phyloP scores from a whole-genome alignment of 1,140 invertebrate genomes.

The Chrysoperla carnea region DNA sequence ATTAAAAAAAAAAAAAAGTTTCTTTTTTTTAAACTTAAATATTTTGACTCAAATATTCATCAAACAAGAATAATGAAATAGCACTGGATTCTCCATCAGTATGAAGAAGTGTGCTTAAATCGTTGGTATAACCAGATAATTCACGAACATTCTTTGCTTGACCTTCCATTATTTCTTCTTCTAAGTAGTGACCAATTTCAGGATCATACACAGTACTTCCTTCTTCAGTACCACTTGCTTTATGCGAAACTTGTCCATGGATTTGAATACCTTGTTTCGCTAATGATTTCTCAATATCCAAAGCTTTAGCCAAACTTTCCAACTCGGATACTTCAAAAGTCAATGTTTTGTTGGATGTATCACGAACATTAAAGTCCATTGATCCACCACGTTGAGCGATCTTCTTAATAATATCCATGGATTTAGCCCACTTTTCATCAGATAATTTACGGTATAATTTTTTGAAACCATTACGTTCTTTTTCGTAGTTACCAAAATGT shows the following conservation, averaged over 20 bases:
- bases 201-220: slow-evolving; percentile 31
- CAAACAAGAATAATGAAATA: slow-evolving; percentile 43
- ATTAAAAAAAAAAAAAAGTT: too few species aligned
- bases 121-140: slow-evolving; percentile 49
- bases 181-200: slow-evolving; percentile 51
- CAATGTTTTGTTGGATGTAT: neutral
- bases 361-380: slow-evolving; percentile 23
- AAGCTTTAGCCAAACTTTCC: slow-evolving; percentile 47
- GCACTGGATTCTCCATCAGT: slow-evolving; percentile 37
- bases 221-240: neutral
- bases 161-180: slow-evolving; percentile 52
- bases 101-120: slow-evolving; percentile 45
- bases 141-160: slow-evolving; percentile 44
- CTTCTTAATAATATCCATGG: slow-evolving; percentile 56
- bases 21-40: too few species aligned
- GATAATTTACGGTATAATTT: slow-evolving; percentile 53
- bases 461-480: slow-evolving; percentile 56
- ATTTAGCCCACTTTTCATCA: slow-evolving; percentile 53
- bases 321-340: slow-evolving; percentile 38
- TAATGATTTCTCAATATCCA: slow-evolving; percentile 54
- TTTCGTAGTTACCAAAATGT: slow-evolving; percentile 59
- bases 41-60: slow-evolving; percentile 40
- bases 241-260: slow-evolving; percentile 32
- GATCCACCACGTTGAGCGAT: slow-evolving; percentile 48
- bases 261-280: slow-evolving; percentile 46